A percentile compares a stretch with the other conserved stretches of the same genome.
These are phyloP conservation scores for Notothenia rossii DNA, from an alignment of 2,113 vertebrate genomes.

Conservation along the genomic window DNA sequence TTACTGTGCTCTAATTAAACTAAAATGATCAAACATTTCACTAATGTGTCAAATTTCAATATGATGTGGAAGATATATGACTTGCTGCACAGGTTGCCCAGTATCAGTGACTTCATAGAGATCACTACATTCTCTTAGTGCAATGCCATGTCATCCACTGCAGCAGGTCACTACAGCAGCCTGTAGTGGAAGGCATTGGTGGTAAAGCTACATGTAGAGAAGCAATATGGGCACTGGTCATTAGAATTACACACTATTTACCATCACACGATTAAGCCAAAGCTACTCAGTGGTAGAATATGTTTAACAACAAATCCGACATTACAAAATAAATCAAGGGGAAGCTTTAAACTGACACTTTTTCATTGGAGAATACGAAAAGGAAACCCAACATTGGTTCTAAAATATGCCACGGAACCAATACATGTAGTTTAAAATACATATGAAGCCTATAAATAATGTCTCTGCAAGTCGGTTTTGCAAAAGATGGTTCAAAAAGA, in stretches of 20 bases:
- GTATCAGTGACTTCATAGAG: constrained; percentile 1
- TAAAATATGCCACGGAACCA: constrained; percentile 33
- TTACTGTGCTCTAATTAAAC: constrained; percentile 6
- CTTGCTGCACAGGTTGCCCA: constrained; percentile 15
- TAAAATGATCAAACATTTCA: not conserved
- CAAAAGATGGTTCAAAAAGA: constrained; percentile 2
- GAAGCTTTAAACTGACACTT: constrained; percentile 35
- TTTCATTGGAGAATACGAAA: constrained; percentile 31
- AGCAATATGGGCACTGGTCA: constrained; percentile 4
- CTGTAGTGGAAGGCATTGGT: not conserved
- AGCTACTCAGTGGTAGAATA: constrained; percentile 15
- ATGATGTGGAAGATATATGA: constrained; percentile 35
- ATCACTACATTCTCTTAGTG: constrained; percentile 19
- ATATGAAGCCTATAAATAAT: constrained; percentile 51
- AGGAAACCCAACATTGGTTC: constrained; percentile 36
- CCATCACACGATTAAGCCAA: not conserved
- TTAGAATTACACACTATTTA: constrained; percentile 27
- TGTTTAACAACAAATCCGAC: constrained; percentile 25
- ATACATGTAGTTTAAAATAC: constrained; percentile 43
- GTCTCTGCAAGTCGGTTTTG: constrained; percentile 8
- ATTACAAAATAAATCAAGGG: constrained; percentile 15
- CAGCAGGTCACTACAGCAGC: not conserved
- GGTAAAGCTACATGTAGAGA: constrained; percentile 6
- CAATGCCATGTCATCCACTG: constrained; percentile 23
- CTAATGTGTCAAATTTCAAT: constrained; percentile 15